Percentiles rank a stretch among this genome's conserved stretches.
Conservation (phyloP, 1,140 invertebrate genomes). For the Trichonephila inaurata region DNA sequence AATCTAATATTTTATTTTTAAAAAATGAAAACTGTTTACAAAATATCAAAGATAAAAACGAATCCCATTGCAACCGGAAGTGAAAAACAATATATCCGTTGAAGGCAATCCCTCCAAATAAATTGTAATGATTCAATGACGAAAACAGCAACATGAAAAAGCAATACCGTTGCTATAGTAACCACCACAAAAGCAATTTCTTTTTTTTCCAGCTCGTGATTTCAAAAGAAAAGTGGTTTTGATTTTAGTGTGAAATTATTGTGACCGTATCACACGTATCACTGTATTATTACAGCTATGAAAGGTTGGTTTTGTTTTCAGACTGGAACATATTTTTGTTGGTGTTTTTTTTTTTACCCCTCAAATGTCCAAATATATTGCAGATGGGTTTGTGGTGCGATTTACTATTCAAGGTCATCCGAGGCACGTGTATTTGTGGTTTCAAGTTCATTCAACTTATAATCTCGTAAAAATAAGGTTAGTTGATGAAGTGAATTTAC, state of each 20-base stretch:
- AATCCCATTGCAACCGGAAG: background rate
- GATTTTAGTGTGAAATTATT: background rate
- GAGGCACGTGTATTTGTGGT: too few species aligned
- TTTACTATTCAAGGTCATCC: too few species aligned
- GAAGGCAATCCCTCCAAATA: background rate
- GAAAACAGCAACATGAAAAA: conserved; percentile 11
- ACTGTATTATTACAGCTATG: background rate
- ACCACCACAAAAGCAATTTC: background rate
- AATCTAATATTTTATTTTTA: too few species aligned
- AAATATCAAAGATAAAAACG: background rate
- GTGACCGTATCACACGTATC: background rate
- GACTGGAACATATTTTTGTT: too few species aligned
- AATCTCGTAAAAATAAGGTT: too few species aligned
- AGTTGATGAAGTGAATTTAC: too few species aligned
- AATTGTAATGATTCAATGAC: background rate
- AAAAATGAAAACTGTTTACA: too few species aligned
- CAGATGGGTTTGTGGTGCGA: too few species aligned
- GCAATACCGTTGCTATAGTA: conserved; percentile 1
- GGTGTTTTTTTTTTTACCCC: too few species aligned
- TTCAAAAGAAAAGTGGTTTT: background rate
- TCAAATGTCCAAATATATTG: too few species aligned
- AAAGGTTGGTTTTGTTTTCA: too few species aligned
- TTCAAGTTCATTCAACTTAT: too few species aligned
- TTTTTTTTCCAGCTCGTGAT: background rate
- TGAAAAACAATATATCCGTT: background rate